Evolutionary conservation across 2,113 vertebrate genomes (phyloP).

Genomic region (Elgaria multicarinata): DNA sequence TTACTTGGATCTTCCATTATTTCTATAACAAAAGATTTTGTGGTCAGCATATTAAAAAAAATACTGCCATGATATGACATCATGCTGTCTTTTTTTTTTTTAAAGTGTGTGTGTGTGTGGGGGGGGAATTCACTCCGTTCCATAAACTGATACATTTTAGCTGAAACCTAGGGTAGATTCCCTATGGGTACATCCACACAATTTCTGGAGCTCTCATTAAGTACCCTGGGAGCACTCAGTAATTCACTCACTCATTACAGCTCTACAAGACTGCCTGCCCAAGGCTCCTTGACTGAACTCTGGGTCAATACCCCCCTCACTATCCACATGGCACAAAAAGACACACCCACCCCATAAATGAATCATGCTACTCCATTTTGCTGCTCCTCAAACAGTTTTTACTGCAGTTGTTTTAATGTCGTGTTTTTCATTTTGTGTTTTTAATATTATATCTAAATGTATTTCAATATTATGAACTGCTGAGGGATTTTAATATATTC

Average conservation of each 20-base stretch:
- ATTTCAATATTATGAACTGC: no score
- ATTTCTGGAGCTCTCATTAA: background rate
- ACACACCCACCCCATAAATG: no score
- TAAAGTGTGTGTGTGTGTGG: no score
- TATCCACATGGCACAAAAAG: background rate
- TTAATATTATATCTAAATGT: no score
- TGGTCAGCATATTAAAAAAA: background rate
- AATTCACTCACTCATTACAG: background rate
- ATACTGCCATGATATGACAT: background rate
- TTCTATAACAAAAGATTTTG: background rate
- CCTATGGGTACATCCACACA: background rate
- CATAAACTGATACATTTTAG: background rate
- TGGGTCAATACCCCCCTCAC: background rate
- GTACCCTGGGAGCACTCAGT: background rate
- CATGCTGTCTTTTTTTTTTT: background rate
- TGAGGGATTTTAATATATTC: no score
- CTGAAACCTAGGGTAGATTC: background rate
- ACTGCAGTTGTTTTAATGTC: no score
- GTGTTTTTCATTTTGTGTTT: no score
- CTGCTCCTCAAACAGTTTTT: no score
- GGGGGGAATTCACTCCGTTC: background rate
- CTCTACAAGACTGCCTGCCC: background rate
- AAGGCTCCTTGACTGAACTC: background rate
- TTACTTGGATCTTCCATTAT: background rate
- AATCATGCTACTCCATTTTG: no score